Base-by-base conservation (phyloP, 2,888 invertebrate genomes). In the Ophioninae sp. region DNA sequence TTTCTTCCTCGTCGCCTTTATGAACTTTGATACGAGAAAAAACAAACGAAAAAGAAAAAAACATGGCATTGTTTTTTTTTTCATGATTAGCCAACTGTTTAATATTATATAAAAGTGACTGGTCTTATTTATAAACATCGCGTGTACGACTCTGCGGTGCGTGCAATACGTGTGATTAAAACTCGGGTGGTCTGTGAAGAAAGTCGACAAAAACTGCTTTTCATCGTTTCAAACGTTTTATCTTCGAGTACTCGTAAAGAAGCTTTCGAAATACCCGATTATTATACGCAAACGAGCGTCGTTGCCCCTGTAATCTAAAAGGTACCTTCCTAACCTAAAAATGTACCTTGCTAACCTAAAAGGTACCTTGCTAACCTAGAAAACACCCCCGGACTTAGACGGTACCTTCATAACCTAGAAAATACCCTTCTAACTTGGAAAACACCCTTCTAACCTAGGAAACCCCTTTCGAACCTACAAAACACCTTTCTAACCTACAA, bases 11-110 rank as follows among this genome's bases (percentile, higher is more conserved):
- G 10, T 22, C 51, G 51, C 51, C 13, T 10, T 13, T 13, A 51
- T 64, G 6, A 39, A 37, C 51, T 13, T 51, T 68, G 0, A 23
- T 17, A 51, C 51, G 22, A 13, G 5, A 30, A 30, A 30, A 1
- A 30, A 30, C 30, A 30, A 30, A 7, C 44, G 17, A 71, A n/a
- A 58, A 71, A n/a, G n/a, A 71, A n/a, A 69, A 10, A 30, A 71
- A 44, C 0, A 2, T 22, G 6, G 17, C 51, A 56, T 44, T 41
- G 39, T 67, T 5, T 44, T 44, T 7, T 41, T 5, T 22, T 44
- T 13, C 17, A 44, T 23, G 39, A 22, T 13, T 10, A 51, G 51
- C 51, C 17, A 51, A 51, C 17, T 13, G 51, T 51, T 51, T 13
- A 51, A 51, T 51, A 51, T 51, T 51, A 51, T 51, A 51, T 51